Conservation (phyloP, 2,113 vertebrate species). For the Rafetus swinhoei region DNA sequence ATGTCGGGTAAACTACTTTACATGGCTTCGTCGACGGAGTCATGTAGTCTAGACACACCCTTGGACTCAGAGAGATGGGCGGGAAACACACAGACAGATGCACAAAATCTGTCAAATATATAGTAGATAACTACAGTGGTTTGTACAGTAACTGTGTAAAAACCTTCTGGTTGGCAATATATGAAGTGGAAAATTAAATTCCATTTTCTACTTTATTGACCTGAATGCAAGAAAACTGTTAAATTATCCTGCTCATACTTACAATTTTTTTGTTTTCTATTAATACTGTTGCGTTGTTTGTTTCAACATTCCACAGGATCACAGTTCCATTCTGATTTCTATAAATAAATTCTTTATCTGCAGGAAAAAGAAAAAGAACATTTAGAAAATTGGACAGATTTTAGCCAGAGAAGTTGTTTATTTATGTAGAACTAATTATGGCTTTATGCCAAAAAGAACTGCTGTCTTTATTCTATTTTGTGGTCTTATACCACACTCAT, state of each 20-base stretch:
- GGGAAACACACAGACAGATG: no score
- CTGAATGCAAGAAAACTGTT: slow-evolving; percentile 8
- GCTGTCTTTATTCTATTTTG: not conserved
- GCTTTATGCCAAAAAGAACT: not conserved
- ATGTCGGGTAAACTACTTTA: no score
- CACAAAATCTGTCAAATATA: no score
- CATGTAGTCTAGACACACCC: no score
- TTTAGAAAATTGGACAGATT: not conserved
- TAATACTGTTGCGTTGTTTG: slow-evolving; percentile 84
- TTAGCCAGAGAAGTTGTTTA: slow-evolving; percentile 11
- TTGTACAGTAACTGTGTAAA: slow-evolving; percentile 37
- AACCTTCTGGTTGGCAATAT: slow-evolving; percentile 34
- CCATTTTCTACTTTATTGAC: slow-evolving; percentile 76
- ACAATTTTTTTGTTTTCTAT: slow-evolving; percentile 97
- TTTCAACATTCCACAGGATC: slow-evolving; percentile 88
- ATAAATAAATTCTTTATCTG: slow-evolving; percentile 93
- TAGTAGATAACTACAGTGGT: slow-evolving; percentile 17
- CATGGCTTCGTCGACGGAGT: no score
- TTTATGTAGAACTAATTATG: not conserved
- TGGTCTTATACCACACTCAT: not conserved
- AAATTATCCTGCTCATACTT: slow-evolving; percentile 80
- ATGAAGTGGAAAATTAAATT: slow-evolving; percentile 47
- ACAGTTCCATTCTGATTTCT: slow-evolving; percentile 89
- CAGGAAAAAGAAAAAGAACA: slow-evolving; percentile 44
- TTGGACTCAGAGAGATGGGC: no score